A percentile compares a stretch with the other conserved stretches of the same genome.
Evolutionary conservation across 2,888 invertebrate species (phyloP).

Genomic region (Smittia aterrima): DNA sequence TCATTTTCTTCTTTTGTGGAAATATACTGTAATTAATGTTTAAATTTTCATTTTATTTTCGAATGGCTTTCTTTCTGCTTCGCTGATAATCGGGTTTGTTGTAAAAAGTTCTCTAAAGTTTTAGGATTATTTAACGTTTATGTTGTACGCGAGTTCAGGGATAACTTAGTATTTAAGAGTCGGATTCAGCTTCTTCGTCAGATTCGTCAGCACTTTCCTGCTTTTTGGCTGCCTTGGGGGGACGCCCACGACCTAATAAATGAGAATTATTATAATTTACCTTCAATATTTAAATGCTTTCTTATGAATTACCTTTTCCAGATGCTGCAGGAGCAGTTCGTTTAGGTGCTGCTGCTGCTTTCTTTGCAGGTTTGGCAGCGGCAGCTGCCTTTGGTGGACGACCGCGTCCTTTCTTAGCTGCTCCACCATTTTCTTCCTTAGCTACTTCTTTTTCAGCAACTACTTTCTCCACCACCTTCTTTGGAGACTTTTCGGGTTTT

Average conservation of each 20-base stretch:
- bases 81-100: neutral
- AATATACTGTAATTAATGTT: neutral
- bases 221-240: conserved; percentile 14
- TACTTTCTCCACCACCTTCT: too few relatives aligned
- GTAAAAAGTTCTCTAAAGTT: conserved; percentile 6
- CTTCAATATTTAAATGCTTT: neutral
- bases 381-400: neutral
- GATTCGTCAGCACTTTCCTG: neutral
- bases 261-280: neutral
- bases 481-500: conserved; percentile 3
- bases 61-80: conserved; percentile 12
- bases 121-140: neutral
- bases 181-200: conserved; percentile 7
- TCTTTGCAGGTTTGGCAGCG: neutral
- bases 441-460: neutral
- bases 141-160: neutral
- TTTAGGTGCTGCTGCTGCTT: neutral
- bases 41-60: neutral
- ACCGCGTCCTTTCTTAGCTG: conserved; percentile 12
- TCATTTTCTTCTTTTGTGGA: neutral
- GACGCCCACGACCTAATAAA: conserved; percentile 18
- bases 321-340: conserved; percentile 12
- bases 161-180: neutral
- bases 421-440: conserved; percentile 28
- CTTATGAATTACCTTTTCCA: conserved; percentile 31